Evolutionary conservation across 2,797 vertebrate genomes (phyloP).

Genomic region (Salarias fasciatus): DNA sequence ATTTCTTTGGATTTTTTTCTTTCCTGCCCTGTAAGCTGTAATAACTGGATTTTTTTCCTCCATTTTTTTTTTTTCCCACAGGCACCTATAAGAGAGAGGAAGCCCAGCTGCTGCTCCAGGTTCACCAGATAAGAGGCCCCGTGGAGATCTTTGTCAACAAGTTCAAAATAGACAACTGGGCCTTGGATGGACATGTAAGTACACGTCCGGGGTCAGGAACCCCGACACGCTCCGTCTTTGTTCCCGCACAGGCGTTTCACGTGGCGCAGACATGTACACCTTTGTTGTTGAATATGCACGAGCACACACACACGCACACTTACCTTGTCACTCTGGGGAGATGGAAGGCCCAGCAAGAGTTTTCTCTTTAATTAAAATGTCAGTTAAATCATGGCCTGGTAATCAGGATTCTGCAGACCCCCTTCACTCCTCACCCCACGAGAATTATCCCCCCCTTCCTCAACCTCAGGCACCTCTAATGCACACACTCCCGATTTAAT

Average conservation of each 20-base stretch:
- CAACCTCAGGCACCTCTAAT: constrained; percentile 49
- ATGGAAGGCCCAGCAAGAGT: constrained; percentile 78
- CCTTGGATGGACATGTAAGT: constrained; percentile 96
- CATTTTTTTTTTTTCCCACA: constrained; percentile 61
- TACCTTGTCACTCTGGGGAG: constrained; percentile 76
- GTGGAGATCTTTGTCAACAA: constrained; percentile 95
- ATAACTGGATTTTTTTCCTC: too few species aligned
- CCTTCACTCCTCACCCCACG: constrained; percentile 44
- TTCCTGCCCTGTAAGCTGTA: too few species aligned
- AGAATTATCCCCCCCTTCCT: constrained; percentile 39
- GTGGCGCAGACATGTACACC: constrained; percentile 23
- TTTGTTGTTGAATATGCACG: constrained; percentile 53
- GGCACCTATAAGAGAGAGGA: constrained; percentile 95
- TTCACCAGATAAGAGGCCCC: constrained; percentile 93
- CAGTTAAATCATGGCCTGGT: constrained; percentile 86
- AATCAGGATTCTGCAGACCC: constrained; percentile 80
- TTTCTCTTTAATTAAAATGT: constrained; percentile 88
- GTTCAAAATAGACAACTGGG: constrained; percentile 97
- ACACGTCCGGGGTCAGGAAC: constrained; percentile 25
- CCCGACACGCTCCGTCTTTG: constrained; percentile 11
- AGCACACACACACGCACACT: constrained; percentile 56
- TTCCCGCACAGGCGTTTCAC: constrained; percentile 17
- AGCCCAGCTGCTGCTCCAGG: constrained; percentile 94
- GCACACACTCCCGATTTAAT: constrained; percentile 49
- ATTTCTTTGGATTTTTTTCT: too few species aligned